Percentiles rank a stretch among this genome's conserved stretches.
Conservation (phyloP, 2,113 vertebrate genomes). For the Canis aureus region DNA sequence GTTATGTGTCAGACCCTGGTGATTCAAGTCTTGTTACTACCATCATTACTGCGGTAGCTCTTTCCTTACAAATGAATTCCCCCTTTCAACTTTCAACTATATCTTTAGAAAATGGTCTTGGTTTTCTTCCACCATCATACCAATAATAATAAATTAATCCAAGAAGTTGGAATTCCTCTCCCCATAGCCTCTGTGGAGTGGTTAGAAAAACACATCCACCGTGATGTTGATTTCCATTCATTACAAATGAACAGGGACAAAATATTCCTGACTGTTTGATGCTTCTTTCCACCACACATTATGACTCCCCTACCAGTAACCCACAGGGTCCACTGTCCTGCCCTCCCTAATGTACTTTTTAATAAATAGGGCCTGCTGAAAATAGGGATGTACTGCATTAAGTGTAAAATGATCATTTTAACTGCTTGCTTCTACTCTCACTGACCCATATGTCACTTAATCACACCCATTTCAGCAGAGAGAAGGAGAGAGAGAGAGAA, state of each 20-base stretch:
- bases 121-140: slow-evolving; percentile 46
- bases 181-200: slow-evolving; percentile 35
- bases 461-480: slow-evolving; percentile 36
- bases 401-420: slow-evolving; percentile 70
- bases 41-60: neutral
- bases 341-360: slow-evolving; percentile 29
- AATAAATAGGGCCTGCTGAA: slow-evolving; percentile 52
- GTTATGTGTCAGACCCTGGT: neutral
- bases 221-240: slow-evolving; percentile 54
- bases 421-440: slow-evolving; percentile 51
- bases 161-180: slow-evolving; percentile 66
- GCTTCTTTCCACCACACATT: neutral
- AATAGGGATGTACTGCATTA: slow-evolving; percentile 71
- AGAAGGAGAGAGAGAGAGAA: neutral
- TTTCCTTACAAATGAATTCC: slow-evolving; percentile 58
- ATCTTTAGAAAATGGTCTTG: slow-evolving; percentile 59
- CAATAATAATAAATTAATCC: slow-evolving; percentile 60
- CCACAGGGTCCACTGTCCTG: neutral
- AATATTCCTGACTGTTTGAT: slow-evolving; percentile 33
- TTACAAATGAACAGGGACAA: slow-evolving; percentile 35
- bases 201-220: slow-evolving; percentile 32
- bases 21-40: neutral
- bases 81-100: slow-evolving; percentile 52
- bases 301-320: slow-evolving; percentile 16
- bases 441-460: slow-evolving; percentile 21